Conservation (phyloP, 2,113 vertebrate genomes). For the Eublepharis macularius region DNA sequence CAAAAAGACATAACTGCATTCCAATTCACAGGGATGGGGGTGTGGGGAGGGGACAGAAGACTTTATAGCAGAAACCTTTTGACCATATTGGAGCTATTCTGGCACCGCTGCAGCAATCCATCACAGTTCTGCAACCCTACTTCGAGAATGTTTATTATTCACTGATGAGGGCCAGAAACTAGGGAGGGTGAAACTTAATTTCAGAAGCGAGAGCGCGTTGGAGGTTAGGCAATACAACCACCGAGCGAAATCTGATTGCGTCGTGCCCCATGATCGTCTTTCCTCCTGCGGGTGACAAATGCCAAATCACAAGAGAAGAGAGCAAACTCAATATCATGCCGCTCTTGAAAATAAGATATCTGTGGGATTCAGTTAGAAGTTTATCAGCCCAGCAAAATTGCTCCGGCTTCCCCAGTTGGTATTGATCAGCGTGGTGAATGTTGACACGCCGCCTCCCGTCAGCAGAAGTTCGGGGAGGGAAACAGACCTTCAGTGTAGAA, state of each 20-base stretch:
- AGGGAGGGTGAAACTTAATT: not conserved
- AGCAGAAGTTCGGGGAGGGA: not conserved
- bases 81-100: not conserved
- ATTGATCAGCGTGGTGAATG: conserved; percentile 15
- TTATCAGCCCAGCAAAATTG: conserved; percentile 30
- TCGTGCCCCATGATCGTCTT: not conserved
- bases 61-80: conserved; percentile 17
- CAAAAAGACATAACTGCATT: not conserved
- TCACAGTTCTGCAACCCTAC: not conserved
- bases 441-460: conserved; percentile 12
- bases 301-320: not conserved
- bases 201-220: rapidly evolving
- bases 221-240: not conserved
- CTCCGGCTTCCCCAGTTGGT: conserved; percentile 12
- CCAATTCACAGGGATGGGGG: not conserved
- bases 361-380: conserved; percentile 7
- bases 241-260: not conserved
- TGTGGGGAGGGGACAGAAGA: not conserved
- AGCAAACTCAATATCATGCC: conserved; percentile 4
- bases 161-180: conserved; percentile 23
- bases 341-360: conserved; percentile 13
- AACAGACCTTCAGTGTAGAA: conserved; percentile 4
- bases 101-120: conserved; percentile 1
- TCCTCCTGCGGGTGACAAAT: conserved; percentile 7
- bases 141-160: not conserved